Evolutionary conservation across 1,140 invertebrate species (phyloP), one percentile per base, ranked within the genome.

Genomic region (Trissolcus basalis): DNA sequence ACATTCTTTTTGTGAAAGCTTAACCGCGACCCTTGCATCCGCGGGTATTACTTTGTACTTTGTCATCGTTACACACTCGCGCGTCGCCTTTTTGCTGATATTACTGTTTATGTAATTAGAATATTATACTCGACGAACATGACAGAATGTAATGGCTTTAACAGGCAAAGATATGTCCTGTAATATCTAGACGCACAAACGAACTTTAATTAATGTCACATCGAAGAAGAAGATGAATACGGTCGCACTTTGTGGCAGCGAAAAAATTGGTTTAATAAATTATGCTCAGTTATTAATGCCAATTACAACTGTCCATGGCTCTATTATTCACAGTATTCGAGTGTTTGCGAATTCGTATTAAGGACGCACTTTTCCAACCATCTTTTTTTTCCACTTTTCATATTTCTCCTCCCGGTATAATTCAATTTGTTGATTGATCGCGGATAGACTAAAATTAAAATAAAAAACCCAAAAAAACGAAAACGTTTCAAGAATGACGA

Each of bases 161-260:
- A 74, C 71, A 51, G 71, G 56, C 63, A 65, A 74, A 74, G 61
- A 74, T 68, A 74, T 51, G 61, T 67, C 39, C 61, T 67, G 61
- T 67, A 67, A 67, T 74, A 60, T 60, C 71, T 74, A 74, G 71
- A 74, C 49, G 63, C 71, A 68, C 71, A 74, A 74, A 74, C 63
- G 63, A 76, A 76, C 73, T 76, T 76, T 76, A 76, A 76, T 76
- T 76, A 76, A 75, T 76, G 73, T 76, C 73, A 65, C 65, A 70
- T 65, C 60, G 65, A 76, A 76, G 65, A 70, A 76, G 43, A 76
- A 76, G 65, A 65, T 76, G 60, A 76, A 65, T 76, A 64, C 64
- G 58, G 53, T 55, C 64, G 58, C 65, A 59, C 54, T 75, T 75
- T 75, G 65, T 75, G 64, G 41, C 64, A 59, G 54, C 36, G 49